These are phyloP conservation scores for Tichodroma muraria DNA, from an alignment of 2,113 vertebrate species.

Conservation along the genomic window DNA sequence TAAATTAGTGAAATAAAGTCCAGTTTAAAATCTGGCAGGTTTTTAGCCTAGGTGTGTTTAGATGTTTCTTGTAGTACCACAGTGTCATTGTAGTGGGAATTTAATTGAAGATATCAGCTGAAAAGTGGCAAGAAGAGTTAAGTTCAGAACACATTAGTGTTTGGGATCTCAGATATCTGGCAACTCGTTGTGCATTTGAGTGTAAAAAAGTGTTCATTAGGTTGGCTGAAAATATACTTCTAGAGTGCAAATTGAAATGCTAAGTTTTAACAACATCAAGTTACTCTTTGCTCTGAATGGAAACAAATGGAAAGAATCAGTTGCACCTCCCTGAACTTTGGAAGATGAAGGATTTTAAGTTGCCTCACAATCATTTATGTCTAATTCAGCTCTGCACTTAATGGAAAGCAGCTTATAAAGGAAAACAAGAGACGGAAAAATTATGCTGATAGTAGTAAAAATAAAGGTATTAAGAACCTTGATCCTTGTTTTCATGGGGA, in stretches of 20 bases:
- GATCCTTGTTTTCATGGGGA: background rate
- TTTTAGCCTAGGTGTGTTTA: background rate
- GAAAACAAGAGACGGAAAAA: background rate
- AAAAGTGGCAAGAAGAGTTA: background rate
- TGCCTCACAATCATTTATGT: background rate
- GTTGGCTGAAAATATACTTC: background rate
- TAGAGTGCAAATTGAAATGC: background rate
- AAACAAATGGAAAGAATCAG: background rate
- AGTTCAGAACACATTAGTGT: background rate
- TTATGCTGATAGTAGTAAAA: background rate
- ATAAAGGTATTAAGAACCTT: background rate
- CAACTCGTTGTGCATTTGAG: background rate
- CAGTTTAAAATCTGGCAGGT: background rate
- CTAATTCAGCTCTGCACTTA: background rate
- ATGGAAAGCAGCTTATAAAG: background rate
- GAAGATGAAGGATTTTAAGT: background rate
- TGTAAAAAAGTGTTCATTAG: background rate
- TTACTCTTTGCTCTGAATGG: background rate
- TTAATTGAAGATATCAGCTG: background rate
- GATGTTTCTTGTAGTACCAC: background rate
- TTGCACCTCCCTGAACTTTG: background rate
- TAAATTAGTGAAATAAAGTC: background rate
- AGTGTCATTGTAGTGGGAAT: background rate
- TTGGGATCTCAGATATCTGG: accelerated
- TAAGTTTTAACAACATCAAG: background rate